These are phyloP conservation scores for Myrmecobius fasciatus DNA, from an alignment of 2,113 vertebrate genomes.

Conservation along the genomic window DNA sequence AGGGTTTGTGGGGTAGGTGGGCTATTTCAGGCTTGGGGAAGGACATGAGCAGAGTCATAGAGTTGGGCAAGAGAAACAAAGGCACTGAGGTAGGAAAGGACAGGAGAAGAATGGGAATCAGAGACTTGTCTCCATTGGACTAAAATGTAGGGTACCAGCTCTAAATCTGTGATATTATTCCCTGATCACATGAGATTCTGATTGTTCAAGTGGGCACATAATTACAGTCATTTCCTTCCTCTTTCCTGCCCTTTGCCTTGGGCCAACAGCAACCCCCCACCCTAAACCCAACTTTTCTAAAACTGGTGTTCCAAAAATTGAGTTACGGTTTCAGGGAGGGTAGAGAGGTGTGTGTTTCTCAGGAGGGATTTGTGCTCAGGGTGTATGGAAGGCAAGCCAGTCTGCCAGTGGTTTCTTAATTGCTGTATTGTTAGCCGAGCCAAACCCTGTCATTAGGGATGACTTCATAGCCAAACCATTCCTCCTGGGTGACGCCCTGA, in stretches of 20 bases:
- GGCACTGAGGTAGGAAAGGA: too few relatives aligned
- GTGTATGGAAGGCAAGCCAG: constrained; percentile 62
- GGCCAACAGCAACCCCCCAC: too few relatives aligned
- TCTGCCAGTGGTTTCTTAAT: constrained; percentile 73
- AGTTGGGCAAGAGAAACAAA: background rate
- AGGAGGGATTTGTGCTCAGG: constrained; percentile 59
- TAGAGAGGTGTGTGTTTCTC: constrained; percentile 56
- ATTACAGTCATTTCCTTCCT: background rate
- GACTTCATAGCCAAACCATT: constrained; percentile 79
- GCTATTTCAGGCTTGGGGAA: background rate
- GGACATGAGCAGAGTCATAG: background rate
- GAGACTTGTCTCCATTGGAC: background rate
- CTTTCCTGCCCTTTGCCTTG: background rate
- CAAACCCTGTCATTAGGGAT: constrained; percentile 75
- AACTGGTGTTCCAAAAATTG: constrained; percentile 53
- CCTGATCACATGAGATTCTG: background rate
- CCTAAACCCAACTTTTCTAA: background rate
- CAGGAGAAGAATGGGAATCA: background rate
- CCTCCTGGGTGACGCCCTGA: constrained; percentile 78
- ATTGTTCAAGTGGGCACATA: constrained; percentile 26
- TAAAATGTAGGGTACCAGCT: background rate
- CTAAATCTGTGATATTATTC: background rate
- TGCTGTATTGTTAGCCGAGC: constrained; percentile 74
- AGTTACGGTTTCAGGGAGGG: constrained; percentile 72
- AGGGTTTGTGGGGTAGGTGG: background rate